Percentiles rank a stretch among this genome's conserved stretches.
Evolutionary conservation across 37 sponge, comb jelly and placozoan species (phyloP).

Genomic region (Petrosia ficiformis): DNA sequence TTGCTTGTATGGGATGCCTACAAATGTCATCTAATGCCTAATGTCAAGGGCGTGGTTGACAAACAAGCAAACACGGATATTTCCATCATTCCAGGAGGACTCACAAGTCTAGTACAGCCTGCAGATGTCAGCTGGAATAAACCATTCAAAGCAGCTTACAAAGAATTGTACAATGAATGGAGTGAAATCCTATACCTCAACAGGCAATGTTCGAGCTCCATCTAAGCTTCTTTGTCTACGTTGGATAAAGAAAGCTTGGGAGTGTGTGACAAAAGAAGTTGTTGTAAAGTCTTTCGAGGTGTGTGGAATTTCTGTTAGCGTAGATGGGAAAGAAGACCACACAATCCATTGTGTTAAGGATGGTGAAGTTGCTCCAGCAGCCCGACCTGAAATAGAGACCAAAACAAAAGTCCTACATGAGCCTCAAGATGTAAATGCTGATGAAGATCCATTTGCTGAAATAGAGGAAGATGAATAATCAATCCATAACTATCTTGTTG

Average conservation of each 20-base stretch:
- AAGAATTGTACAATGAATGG: no score
- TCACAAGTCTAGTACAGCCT: conserved; percentile 41
- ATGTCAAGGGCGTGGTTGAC: conserved; percentile 1
- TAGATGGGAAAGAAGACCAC: conserved; percentile 38
- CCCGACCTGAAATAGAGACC: neutral
- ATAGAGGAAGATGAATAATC: neutral
- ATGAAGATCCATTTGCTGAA: conserved; percentile 12
- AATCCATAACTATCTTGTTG: neutral
- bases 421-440: neutral
- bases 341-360: conserved; percentile 39
- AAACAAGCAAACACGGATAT: conserved; percentile 14
- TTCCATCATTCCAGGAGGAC: conserved; percentile 34
- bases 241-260: no score
- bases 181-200: no score
- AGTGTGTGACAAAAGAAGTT: conserved; percentile 22
- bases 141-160: no score
- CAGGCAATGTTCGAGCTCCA: no score
- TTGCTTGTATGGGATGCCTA: no score
- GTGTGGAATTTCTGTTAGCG: conserved; percentile 42
- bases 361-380: conserved; percentile 38
- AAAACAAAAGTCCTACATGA: conserved; percentile 20
- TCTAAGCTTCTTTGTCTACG: no score
- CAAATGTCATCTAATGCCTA: conserved; percentile 29
- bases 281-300: conserved; percentile 35
- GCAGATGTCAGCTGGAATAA: no score